Evolutionary conservation across 2,797 vertebrate species (phyloP), one percentile per base, ranked within the genome.

Genomic region (Mustela erminea): DNA sequence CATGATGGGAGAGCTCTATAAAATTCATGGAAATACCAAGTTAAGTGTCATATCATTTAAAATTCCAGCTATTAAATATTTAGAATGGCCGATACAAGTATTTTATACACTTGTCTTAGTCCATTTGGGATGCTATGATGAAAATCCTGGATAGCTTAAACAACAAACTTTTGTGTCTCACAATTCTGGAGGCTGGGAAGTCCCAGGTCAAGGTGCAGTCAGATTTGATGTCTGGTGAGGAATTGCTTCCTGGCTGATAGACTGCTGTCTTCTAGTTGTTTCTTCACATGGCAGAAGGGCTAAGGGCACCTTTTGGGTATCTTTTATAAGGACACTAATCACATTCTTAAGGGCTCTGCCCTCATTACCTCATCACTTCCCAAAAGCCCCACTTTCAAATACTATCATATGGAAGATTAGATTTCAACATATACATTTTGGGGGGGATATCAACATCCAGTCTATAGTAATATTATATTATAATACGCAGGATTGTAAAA

Each of bases 51-150:
- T 11, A 83, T 74, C 5, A 60, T 46, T 89, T 86, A 80, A 87
- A 87, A 95, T 95, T 92, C 14, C 20, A 93, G 54, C 78, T 88
- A 86, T 70, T 80, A 92, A 83, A 70, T 72, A 96, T 91, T 93
- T 92, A 95, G 8, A 3, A 32, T 85, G 60, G 38, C 20, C 41
- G 52, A 70, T 62, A 21, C 68, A 92, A 93, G 60, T 56, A 91
- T 75, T 97, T 96, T 43, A 56, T 52, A 62, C 62, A 14, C 46
- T 95, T 81, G n/a, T 54, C 64, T 72, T 72, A 85, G 74, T 60
- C 52, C 75, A 58, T 92, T 90, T 66, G n/a, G 74, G 58, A 15
- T 77, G 1, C 32, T 38, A 18, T 38, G 60, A 72, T 41, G 87
- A 72, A 64, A 52, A 60, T 62, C 62, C n/a, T 62, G 7, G 52